phyloP scores from a whole-genome alignment of 2,797 vertebrate species.

The Dromococcyx pavoninus region DNA sequence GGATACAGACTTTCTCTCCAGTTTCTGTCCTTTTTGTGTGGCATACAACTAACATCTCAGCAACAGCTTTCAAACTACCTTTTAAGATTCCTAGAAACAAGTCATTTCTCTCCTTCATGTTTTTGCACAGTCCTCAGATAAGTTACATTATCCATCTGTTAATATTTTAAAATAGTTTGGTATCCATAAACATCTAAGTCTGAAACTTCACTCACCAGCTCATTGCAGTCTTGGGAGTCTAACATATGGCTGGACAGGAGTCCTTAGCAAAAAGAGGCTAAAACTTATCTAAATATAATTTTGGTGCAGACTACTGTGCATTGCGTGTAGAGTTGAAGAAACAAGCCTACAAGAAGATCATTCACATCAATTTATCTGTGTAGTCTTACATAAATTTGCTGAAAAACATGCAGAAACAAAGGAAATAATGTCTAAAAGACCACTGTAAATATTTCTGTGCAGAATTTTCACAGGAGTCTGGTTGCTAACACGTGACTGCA shows the following conservation, averaged over 20 bases:
- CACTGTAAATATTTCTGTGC: not conserved
- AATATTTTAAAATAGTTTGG: not conserved
- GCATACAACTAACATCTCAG: not conserved
- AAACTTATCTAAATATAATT: not conserved
- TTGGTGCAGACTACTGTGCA: not conserved
- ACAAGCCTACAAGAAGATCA: not conserved
- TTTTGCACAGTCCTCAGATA: not conserved
- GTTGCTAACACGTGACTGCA: not conserved
- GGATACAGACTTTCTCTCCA: not conserved
- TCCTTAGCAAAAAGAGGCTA: conserved; percentile 1
- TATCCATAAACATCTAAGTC: not conserved
- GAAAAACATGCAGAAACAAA: not conserved
- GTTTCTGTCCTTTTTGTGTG: not conserved
- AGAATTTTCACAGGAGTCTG: not conserved
- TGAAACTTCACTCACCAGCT: not conserved
- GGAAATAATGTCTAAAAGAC: not conserved
- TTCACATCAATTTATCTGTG: not conserved
- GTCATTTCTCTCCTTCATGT: not conserved
- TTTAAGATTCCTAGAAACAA: not conserved
- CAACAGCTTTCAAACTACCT: not conserved
- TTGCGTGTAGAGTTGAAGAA: not conserved
- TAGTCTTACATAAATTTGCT: not conserved
- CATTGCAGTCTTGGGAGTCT: not conserved
- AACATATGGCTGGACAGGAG: not conserved
- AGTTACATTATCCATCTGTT: conserved; percentile 1